Percentiles rank a stretch among this genome's conserved stretches.
phyloP scores from a whole-genome alignment of 2,888 invertebrate genomes.

The Drosophila quinaria region DNA sequence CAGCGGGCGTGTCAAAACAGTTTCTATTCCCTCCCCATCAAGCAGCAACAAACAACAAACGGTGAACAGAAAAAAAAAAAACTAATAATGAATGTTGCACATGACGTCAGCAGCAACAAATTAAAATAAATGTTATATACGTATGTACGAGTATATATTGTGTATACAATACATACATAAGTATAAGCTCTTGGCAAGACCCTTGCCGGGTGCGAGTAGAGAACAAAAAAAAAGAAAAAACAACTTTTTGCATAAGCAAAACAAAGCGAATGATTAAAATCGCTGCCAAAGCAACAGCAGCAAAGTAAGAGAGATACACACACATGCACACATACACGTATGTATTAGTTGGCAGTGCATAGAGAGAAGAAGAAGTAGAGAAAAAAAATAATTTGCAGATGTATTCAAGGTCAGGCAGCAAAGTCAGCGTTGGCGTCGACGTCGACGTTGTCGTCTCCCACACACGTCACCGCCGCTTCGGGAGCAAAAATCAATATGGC shows the following conservation, averaged over 20 bases:
- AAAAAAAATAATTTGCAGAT: slow-evolving; percentile 56
- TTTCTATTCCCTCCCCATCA: neutral
- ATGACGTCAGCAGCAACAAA: slow-evolving; percentile 61
- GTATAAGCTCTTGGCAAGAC: slow-evolving; percentile 45
- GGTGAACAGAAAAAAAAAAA: slow-evolving; percentile 23
- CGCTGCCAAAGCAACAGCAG: slow-evolving; percentile 50
- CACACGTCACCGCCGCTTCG: slow-evolving; percentile 21
- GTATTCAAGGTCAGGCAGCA: slow-evolving; percentile 79
- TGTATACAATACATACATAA: neutral
- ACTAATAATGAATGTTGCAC: slow-evolving; percentile 48
- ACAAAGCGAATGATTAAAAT: slow-evolving; percentile 60
- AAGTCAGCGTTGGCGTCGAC: slow-evolving; percentile 54
- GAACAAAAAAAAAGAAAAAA: slow-evolving; percentile 10
- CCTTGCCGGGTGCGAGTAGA: slow-evolving; percentile 18
- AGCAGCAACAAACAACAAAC: slow-evolving; percentile 18
- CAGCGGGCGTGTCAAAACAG: slow-evolving; percentile 50
- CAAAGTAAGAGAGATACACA: slow-evolving; percentile 45
- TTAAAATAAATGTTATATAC: slow-evolving; percentile 45
- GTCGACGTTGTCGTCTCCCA: slow-evolving; percentile 37
- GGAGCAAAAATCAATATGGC: slow-evolving; percentile 73
- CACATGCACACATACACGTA: slow-evolving; percentile 26
- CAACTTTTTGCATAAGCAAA: slow-evolving; percentile 45
- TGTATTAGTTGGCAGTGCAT: slow-evolving; percentile 63
- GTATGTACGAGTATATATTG: neutral
- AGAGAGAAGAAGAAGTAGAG: slow-evolving; percentile 49